Conservation (phyloP, 2,797 vertebrate genomes). For the Amblyraja radiata region DNA sequence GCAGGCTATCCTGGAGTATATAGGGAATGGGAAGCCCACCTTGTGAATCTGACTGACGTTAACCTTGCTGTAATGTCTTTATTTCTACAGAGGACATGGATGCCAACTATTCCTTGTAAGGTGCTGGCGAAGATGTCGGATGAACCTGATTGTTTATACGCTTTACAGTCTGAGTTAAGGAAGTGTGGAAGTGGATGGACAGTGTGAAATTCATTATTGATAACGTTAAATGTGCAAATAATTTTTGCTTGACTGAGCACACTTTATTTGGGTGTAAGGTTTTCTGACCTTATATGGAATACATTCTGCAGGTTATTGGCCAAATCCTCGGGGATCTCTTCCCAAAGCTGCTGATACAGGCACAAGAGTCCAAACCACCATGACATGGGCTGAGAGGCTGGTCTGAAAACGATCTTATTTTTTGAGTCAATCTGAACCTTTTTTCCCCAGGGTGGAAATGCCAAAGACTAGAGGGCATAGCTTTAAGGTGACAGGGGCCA, state of each 20-base stretch:
- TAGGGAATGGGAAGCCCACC: not conserved
- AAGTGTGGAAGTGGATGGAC: not conserved
- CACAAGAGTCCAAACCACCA: not conserved
- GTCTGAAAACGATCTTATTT: no score
- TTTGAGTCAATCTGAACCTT: no score
- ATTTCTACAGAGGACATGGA: not conserved
- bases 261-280: not conserved
- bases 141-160: not conserved
- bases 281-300: not conserved
- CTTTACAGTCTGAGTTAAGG: not conserved
- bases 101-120: not conserved
- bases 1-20: no score
- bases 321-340: not conserved
- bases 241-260: not conserved
- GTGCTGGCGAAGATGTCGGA: not conserved
- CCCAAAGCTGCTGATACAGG: not conserved
- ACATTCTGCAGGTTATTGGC: not conserved
- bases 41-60: not conserved
- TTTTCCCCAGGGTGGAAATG: no score
- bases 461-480: no score
- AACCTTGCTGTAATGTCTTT: not conserved
- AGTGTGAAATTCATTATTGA: not conserved
- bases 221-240: not conserved
- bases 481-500: no score
- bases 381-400: no score